phyloP scores from a whole-genome alignment of 2,888 invertebrate species.

The Operophtera brumata region DNA sequence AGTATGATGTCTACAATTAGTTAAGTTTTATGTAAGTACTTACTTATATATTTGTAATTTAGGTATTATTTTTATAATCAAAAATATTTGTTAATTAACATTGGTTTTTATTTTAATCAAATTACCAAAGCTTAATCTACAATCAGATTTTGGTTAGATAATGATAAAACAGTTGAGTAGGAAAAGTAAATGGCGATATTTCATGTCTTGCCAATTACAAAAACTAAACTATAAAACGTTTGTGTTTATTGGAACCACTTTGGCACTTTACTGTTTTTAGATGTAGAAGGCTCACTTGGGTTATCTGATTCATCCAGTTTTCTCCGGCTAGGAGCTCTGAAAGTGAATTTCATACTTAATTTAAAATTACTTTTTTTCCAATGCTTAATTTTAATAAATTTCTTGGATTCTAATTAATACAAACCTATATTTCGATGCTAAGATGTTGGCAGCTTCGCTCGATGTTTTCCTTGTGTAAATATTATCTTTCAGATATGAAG shows the following conservation, averaged over 20 bases:
- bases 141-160: neutral
- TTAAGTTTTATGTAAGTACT: too few relatives aligned
- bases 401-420: neutral
- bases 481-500: constrained; percentile 80
- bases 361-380: constrained; percentile 2
- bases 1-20: neutral
- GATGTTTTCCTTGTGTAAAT: constrained; percentile 82
- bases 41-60: neutral
- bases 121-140: neutral
- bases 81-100: neutral
- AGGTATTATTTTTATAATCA: neutral
- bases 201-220: neutral
- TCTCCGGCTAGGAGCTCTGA: constrained; percentile 66
- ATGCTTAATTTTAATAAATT: too few relatives aligned
- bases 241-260: constrained; percentile 72
- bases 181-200: neutral
- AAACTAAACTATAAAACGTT: neutral
- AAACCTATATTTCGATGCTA: constrained; percentile 85
- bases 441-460: constrained; percentile 83
- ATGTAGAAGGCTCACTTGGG: constrained; percentile 47
- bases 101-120: neutral
- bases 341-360: constrained; percentile 28
- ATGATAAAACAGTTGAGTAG: neutral
- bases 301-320: constrained; percentile 49
- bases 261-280: constrained; percentile 66